Percentiles rank a stretch among this genome's conserved stretches.
Conservation (phyloP, 2,797 vertebrate species). For the Tenualosa ilisha region DNA sequence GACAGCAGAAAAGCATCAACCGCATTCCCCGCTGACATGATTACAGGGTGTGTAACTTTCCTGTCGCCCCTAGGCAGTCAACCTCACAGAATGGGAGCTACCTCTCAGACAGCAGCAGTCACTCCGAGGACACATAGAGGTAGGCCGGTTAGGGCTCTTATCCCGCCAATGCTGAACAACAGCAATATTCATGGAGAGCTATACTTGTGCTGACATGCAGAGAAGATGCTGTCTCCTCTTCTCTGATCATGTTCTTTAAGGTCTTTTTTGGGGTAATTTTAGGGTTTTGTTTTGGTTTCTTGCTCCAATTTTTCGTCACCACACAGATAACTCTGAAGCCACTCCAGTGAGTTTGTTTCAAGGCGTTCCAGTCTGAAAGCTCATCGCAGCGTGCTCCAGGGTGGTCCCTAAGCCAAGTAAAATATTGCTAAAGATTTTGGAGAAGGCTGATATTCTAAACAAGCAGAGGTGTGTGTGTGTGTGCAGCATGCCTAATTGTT, state of each 20-base stretch:
- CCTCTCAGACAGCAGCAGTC: background rate
- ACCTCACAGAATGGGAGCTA: background rate
- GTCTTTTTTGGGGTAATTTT: background rate
- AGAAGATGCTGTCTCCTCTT: constrained; percentile 35
- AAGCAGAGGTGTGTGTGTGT: constrained; percentile 22
- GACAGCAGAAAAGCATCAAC: constrained; percentile 51
- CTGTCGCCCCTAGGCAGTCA: background rate
- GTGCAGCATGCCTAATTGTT: constrained; percentile 31
- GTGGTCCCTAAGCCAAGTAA: constrained; percentile 53
- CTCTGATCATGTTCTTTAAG: constrained; percentile 31
- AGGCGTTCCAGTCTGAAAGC: constrained; percentile 54
- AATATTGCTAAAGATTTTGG: constrained; percentile 39
- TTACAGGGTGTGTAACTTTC: constrained; percentile 60
- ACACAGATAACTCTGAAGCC: constrained; percentile 49
- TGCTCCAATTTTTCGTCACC: constrained; percentile 32
- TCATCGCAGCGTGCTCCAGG: constrained; percentile 47
- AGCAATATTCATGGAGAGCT: constrained; percentile 10
- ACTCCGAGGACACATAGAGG: background rate
- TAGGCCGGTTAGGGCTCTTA: background rate
- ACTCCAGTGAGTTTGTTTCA: constrained; percentile 46
- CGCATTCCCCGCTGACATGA: constrained; percentile 60
- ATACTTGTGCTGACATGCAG: constrained; percentile 54
- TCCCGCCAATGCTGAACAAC: background rate
- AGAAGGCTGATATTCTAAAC: constrained; percentile 26
- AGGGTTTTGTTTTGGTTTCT: background rate